Percentiles rank a stretch among this genome's conserved stretches.
phyloP scores from a whole-genome alignment of 2,888 invertebrate genomes.

The Platycheirus rosarum region DNA sequence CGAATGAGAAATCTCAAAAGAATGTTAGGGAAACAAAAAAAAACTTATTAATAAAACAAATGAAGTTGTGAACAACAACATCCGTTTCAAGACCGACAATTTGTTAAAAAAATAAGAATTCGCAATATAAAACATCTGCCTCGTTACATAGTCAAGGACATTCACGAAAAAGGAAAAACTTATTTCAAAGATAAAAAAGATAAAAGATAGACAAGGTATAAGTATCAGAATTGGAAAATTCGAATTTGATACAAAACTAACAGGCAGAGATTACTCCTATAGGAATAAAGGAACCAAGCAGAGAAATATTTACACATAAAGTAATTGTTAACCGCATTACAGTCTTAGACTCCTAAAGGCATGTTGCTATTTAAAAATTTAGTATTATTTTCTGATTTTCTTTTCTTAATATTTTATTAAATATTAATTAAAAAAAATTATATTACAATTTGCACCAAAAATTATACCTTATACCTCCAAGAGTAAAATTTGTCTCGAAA shows the following conservation, averaged over 20 bases:
- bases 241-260: constrained; percentile 12
- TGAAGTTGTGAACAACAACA: background rate
- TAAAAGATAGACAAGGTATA: constrained; percentile 39
- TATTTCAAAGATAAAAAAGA: constrained; percentile 42
- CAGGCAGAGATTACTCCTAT: constrained; percentile 9
- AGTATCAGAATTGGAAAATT: constrained; percentile 14
- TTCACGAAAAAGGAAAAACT: constrained; percentile 28
- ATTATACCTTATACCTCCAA: no score
- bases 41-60: constrained; percentile 37
- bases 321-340: no score
- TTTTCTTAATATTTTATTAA: no score
- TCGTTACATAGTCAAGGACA: constrained; percentile 40
- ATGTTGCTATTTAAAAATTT: no score
- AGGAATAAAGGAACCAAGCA: background rate
- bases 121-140: constrained; percentile 36
- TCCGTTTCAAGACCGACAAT: constrained; percentile 5
- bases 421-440: no score
- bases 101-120: constrained; percentile 48
- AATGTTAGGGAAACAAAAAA: background rate
- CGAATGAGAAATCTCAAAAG: constrained; percentile 29
- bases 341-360: no score
- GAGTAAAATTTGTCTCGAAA: no score
- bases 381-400: no score
- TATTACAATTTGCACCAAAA: no score
- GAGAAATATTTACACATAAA: no score